A percentile compares a stretch with the other conserved stretches of the same genome.
Evolutionary conservation across 2,888 invertebrate genomes (phyloP).

Genomic region (Gastracanthus pulcherrimus): DNA sequence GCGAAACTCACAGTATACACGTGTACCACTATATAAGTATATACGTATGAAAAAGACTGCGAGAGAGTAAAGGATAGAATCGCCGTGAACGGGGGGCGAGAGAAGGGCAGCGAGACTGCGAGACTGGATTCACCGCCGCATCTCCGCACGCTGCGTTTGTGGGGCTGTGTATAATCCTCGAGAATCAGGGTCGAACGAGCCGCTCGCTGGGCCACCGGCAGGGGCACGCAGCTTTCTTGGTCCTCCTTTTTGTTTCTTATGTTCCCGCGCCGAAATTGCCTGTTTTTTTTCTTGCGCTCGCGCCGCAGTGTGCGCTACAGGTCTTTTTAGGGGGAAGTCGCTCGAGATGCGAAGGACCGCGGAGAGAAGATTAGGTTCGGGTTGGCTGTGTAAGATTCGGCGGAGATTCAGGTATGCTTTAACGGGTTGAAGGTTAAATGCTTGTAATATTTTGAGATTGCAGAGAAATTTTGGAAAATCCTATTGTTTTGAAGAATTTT

Average conservation of each 20-base stretch:
- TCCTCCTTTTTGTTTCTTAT: conserved; percentile 4
- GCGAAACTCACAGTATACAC: not conserved
- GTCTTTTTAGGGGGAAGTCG: too few species aligned
- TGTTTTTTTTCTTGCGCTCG: conserved; percentile 39
- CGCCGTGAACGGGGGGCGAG: too few species aligned
- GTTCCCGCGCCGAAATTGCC: conserved; percentile 59
- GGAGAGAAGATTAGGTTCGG: not conserved
- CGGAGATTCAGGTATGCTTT: too few species aligned
- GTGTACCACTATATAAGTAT: not conserved
- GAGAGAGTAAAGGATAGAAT: not conserved
- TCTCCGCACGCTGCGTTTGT: conserved; percentile 1
- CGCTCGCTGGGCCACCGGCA: not conserved
- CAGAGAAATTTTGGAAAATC: too few species aligned
- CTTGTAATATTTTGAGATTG: too few species aligned
- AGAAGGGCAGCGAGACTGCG: not conserved
- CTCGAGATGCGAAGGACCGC: too few species aligned
- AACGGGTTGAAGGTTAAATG: too few species aligned
- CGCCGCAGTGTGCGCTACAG: too few species aligned
- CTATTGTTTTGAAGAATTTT: too few species aligned
- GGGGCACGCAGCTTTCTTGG: too few species aligned
- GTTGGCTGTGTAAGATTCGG: too few species aligned
- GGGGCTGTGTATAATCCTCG: too few species aligned
- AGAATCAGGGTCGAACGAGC: conserved; percentile 21
- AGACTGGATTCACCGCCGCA: conserved; percentile 27
- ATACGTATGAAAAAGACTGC: not conserved